phyloP scores from a whole-genome alignment of 2,113 vertebrate genomes.

The Dipodomys ordii region DNA sequence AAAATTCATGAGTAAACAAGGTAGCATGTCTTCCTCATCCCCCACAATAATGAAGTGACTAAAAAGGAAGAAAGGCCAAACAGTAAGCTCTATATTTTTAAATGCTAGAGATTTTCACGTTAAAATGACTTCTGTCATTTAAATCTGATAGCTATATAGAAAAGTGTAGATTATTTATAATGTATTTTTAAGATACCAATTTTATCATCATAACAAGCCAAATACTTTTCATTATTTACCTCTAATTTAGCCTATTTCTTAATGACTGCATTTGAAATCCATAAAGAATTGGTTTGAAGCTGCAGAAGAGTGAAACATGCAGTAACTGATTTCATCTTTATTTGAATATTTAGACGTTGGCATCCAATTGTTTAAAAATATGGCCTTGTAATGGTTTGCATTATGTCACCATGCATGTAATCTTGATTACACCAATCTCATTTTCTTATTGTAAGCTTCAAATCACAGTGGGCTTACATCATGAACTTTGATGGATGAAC shows the following conservation, averaged over 20 bases:
- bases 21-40: too few species aligned
- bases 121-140: not conserved
- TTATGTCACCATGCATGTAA: slow-evolving; percentile 66
- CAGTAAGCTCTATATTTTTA: not conserved
- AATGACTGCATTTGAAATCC: not conserved
- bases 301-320: not conserved
- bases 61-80: too few species aligned
- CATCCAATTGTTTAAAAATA: slow-evolving; percentile 66
- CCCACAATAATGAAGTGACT: too few species aligned
- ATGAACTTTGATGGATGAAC: slow-evolving; percentile 91
- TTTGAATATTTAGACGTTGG: slow-evolving; percentile 44
- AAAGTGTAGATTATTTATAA: not conserved
- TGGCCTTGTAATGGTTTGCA: not conserved
- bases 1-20: too few species aligned
- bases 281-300: not conserved
- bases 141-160: not conserved
- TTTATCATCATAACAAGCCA: not conserved
- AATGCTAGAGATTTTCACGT: not conserved
- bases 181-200: not conserved
- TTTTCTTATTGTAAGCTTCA: slow-evolving; percentile 82
- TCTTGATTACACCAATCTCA: slow-evolving; percentile 74
- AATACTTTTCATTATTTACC: not conserved
- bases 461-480: slow-evolving; percentile 87
- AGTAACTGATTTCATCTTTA: not conserved
- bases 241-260: slow-evolving; percentile 26